phyloP scores from a whole-genome alignment of 2,113 vertebrate species.

The Sus scrofa region DNA sequence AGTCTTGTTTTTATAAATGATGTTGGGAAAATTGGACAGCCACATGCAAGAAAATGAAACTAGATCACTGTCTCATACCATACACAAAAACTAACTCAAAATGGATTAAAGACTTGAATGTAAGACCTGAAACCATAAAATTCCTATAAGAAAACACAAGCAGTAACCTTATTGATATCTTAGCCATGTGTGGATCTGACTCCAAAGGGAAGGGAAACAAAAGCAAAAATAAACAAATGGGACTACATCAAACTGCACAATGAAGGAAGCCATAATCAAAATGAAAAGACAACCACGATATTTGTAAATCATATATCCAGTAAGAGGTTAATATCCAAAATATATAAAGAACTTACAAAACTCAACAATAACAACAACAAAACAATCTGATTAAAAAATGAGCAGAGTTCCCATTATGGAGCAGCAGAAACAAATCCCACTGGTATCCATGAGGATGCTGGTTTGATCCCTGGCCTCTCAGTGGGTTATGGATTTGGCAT shows the following conservation, averaged over 20 bases:
- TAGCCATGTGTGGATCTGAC: neutral
- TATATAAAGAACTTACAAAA: neutral
- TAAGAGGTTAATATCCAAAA: neutral
- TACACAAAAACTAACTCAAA: neutral
- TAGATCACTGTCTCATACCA: neutral
- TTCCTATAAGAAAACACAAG: neutral
- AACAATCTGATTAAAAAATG: neutral
- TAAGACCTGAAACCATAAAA: neutral
- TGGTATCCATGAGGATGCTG: too few species aligned
- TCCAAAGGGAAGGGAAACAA: neutral
- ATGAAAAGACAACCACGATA: neutral
- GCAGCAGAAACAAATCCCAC: too few species aligned
- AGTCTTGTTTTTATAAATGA: neutral
- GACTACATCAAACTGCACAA: neutral
- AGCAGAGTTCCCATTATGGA: neutral
- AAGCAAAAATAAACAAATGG: neutral
- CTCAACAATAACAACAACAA: neutral
- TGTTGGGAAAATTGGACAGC: neutral
- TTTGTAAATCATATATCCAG: neutral
- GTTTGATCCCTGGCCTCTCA: too few species aligned
- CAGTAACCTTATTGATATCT: neutral
- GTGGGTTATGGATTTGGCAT: too few species aligned
- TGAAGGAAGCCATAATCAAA: neutral
- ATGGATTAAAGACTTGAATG: neutral
- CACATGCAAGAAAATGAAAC: neutral